A percentile compares a stretch with the other conserved stretches of the same genome.
phyloP scores from a whole-genome alignment of 2,888 invertebrate species.

The Ceriagrion tenellum region DNA sequence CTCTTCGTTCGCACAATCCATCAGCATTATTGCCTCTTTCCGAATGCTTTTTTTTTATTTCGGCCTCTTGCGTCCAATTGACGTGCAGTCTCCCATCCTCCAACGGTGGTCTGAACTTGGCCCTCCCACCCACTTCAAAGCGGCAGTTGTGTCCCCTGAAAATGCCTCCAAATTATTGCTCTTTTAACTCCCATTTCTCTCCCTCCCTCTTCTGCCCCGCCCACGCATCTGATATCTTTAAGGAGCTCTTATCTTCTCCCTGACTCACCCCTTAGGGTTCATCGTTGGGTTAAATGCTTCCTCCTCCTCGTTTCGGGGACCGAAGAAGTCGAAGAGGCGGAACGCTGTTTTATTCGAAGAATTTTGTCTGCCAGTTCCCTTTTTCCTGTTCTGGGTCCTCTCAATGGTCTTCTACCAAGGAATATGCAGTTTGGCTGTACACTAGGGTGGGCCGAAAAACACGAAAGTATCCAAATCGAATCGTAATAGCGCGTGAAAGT shows the following conservation, averaged over 20 bases:
- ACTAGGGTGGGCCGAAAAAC: too few relatives aligned
- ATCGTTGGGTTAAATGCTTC: neutral
- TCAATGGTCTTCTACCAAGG: neutral
- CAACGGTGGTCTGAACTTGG: neutral
- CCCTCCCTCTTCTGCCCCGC: neutral
- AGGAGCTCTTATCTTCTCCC: neutral
- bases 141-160: neutral
- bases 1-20: neutral
- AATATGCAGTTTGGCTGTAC: too few relatives aligned
- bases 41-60: neutral
- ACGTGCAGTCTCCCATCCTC: neutral
- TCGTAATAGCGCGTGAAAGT: too few relatives aligned
- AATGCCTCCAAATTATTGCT: neutral
- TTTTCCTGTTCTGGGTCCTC: neutral
- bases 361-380: neutral
- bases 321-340: neutral
- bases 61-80: neutral
- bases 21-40: neutral
- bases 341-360: neutral
- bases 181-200: neutral
- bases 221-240: neutral
- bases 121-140: neutral
- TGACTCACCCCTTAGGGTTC: neutral
- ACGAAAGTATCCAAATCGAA: too few relatives aligned
- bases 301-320: neutral